phyloP scores from a whole-genome alignment of 2,797 vertebrate species.

The Aldrovandia affinis region DNA sequence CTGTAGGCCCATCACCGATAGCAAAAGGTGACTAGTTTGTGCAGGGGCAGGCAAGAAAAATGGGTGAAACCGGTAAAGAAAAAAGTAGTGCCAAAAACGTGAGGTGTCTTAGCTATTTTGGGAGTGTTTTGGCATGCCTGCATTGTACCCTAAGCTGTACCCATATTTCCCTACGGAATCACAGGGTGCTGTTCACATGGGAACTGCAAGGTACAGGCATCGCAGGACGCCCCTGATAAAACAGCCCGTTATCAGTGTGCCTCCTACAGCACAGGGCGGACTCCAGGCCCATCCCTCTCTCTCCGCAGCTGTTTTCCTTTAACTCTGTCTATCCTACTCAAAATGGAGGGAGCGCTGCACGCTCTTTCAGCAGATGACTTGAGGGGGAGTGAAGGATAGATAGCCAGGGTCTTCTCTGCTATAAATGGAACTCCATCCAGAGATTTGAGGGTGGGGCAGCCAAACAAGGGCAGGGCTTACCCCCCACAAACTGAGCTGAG shows the following conservation, averaged over 20 bases:
- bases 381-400: background rate
- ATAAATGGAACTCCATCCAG: background rate
- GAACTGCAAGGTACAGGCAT: background rate
- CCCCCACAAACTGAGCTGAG: conserved; percentile 24
- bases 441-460: background rate
- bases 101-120: no score
- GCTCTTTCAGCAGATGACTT: background rate
- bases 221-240: background rate
- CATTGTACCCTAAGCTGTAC: no score
- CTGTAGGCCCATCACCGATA: no score
- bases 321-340: background rate
- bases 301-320: background rate
- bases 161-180: background rate
- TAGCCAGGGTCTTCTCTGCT: background rate
- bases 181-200: background rate
- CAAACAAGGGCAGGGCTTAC: conserved; percentile 18
- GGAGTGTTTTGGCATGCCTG: no score
- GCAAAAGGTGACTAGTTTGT: background rate
- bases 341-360: background rate
- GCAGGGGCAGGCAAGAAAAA: background rate
- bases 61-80: no score
- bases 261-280: background rate
- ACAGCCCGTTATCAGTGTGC: background rate
- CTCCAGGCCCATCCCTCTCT: background rate
- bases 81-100: no score